Percentiles rank a stretch among this genome's conserved stretches.
phyloP scores from a whole-genome alignment of 2,113 vertebrate genomes.

The Halcyon malimbica region DNA sequence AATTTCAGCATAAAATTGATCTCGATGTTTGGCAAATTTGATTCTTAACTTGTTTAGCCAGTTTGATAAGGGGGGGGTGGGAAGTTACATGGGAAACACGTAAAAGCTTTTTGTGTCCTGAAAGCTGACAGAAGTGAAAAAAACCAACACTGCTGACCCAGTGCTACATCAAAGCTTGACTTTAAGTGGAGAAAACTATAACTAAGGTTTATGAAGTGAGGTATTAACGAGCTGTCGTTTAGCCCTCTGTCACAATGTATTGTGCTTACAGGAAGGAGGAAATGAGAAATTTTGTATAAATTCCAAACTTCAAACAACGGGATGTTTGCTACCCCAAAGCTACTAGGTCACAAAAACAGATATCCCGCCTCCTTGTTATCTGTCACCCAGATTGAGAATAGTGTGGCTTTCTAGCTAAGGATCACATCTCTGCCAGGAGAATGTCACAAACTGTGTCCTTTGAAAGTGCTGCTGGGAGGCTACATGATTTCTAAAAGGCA shows the following conservation, averaged over 20 bases:
- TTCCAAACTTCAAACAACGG: slow-evolving; percentile 59
- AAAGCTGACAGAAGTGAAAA: background rate
- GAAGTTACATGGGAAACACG: background rate
- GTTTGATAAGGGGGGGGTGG: background rate
- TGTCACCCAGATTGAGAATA: slow-evolving; percentile 2
- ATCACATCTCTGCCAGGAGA: background rate
- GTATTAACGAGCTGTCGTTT: slow-evolving; percentile 15
- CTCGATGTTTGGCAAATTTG: background rate
- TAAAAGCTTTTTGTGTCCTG: background rate
- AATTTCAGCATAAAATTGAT: background rate
- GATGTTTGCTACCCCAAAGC: slow-evolving; percentile 45
- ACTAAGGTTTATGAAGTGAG: slow-evolving; percentile 1
- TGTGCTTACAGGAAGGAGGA: slow-evolving; percentile 69
- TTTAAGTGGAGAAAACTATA: slow-evolving; percentile 19
- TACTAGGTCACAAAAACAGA: background rate
- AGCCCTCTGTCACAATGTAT: slow-evolving; percentile 45
- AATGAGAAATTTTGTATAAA: slow-evolving; percentile 68
- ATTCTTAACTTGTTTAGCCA: background rate
- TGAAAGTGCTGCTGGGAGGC: background rate
- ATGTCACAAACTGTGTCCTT: background rate
- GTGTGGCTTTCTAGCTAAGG: background rate
- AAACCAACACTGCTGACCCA: background rate
- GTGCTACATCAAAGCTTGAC: slow-evolving; percentile 40
- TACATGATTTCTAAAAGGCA: background rate
- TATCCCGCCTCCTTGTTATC: background rate